Evolutionary conservation across 2,797 vertebrate genomes (phyloP).

Genomic region (Micrastur ruficollis): DNA sequence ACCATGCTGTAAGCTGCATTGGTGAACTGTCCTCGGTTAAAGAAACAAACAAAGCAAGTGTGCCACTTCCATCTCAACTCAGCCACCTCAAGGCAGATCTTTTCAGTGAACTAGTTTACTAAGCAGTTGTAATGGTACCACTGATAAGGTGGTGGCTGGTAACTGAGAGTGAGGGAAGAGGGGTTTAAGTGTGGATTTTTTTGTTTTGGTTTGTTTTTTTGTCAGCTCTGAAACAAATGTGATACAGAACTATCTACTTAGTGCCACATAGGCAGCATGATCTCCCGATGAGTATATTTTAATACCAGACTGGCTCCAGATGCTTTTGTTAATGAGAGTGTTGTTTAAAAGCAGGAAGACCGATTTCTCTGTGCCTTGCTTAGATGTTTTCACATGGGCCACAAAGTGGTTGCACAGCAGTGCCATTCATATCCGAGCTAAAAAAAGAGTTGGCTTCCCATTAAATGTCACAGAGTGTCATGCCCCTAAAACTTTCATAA

Average conservation of each 20-base stretch:
- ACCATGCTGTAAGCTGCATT: fast-evolving
- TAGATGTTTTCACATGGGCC: constrained; percentile 3
- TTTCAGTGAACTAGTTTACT: background rate
- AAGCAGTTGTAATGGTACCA: background rate
- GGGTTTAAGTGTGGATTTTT: background rate
- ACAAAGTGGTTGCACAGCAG: constrained; percentile 2
- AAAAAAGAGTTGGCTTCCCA: background rate
- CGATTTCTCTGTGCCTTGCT: background rate
- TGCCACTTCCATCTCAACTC: background rate
- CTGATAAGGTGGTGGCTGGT: background rate
- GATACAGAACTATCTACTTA: background rate
- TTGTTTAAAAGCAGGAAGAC: background rate
- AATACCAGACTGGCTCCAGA: constrained; percentile 45
- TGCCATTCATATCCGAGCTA: background rate
- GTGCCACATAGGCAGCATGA: background rate
- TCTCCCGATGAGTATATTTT: background rate
- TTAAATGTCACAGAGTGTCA: background rate
- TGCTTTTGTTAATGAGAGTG: constrained; percentile 28
- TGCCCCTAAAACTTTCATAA: background rate
- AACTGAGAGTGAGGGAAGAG: background rate
- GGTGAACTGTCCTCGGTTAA: background rate
- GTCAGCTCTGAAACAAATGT: background rate
- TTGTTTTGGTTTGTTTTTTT: background rate
- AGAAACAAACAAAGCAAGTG: background rate
- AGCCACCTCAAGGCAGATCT: background rate